Conservation (phyloP, 2,113 vertebrate genomes). For the Chaetura pelagica region DNA sequence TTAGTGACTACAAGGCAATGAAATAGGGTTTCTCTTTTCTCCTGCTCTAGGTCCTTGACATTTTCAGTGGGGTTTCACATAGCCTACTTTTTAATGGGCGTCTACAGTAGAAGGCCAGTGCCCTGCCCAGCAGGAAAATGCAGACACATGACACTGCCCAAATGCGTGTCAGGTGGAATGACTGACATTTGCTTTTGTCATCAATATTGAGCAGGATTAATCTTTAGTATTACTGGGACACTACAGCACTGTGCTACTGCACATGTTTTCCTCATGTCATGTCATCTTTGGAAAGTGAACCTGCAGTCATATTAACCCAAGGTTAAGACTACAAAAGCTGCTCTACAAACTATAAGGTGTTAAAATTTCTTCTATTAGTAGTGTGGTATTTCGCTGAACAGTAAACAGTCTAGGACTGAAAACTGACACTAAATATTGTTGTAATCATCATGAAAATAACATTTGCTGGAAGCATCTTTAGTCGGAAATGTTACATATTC, state of each 20-base stretch:
- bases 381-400: background rate
- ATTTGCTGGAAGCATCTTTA: background rate
- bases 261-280: background rate
- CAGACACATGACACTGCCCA: background rate
- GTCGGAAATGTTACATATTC: background rate
- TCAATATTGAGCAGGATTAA: background rate
- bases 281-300: background rate
- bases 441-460: background rate
- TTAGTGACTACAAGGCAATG: background rate
- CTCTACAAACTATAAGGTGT: background rate
- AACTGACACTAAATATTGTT: background rate
- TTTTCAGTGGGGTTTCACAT: rapidly evolving
- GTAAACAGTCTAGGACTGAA: conserved; percentile 3
- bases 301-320: background rate
- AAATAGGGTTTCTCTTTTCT: background rate
- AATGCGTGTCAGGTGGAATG: background rate
- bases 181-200: background rate
- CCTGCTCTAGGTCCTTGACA: background rate
- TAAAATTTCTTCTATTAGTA: background rate
- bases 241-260: background rate
- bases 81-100: background rate
- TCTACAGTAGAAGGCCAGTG: background rate
- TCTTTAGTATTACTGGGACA: background rate
- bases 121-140: background rate
- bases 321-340: background rate